Evolutionary conservation across 2,888 invertebrate genomes (phyloP), one percentile per base, ranked within the genome.

Genomic region (Smittia sp.): DNA sequence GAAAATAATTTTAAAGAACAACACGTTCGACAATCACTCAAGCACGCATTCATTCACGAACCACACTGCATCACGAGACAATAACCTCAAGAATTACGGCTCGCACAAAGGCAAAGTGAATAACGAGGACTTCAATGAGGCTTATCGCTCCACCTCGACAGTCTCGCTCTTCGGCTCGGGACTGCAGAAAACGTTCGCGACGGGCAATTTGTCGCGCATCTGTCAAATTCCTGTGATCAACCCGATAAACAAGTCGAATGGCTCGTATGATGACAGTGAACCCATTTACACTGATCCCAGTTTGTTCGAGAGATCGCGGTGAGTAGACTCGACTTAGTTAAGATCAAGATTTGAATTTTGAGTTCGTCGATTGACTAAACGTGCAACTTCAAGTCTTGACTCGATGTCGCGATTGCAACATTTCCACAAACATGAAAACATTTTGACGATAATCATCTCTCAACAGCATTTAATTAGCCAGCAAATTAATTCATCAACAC

Each of bases 201-300:
- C 87, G 75, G 88, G 83, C 77, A 83, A 83, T 76, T 77, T 83
- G 77, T 80, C 83, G 38, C 79, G 83, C 75, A 82, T 83, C 81
- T 83, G 83, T 77, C 83, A 83, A 76, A 78, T 83, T 75, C 82
- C 82, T n/a, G 82, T 84, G 0, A 83, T 85, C 75, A 82, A 83
- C 76, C 83, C 83, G 20, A 80, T 85, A 74, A 83, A 85, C 79
- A 77, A 85, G 79, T 78, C 85, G 74, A 84, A 80, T 75, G 84
- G 85, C 15, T 78, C 77, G 73, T 93, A 93, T 79, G 93, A 92
- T 79, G 94, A 94, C 41, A 94, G 94, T 80, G 95, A 95, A 80
- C 94, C 95, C 0, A 95, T 95, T 77, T 95, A 95, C 83, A 94
- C 94, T 0, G 94, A 95, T 83, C 94, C 94, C 0, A 93, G 94